Evolutionary conservation across 2,113 vertebrate species (phyloP), one percentile per base, ranked within the genome.

Genomic region (Boleophthalmus pectinirostris): DNA sequence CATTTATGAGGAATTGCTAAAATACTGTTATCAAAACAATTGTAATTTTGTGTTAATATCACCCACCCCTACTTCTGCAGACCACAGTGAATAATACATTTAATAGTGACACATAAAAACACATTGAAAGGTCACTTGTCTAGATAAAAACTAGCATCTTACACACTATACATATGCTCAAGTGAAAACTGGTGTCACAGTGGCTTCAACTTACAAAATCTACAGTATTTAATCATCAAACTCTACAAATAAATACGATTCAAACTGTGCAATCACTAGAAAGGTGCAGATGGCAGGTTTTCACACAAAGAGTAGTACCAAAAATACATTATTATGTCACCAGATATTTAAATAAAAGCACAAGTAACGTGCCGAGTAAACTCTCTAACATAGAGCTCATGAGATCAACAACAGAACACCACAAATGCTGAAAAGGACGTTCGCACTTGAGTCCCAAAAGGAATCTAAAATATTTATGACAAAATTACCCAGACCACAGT

Each of bases 321-420:
- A 74, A 74, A 56, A 46, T 35, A 38, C 61, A 35, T 69, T 2
- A 35, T 68, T 2, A 10, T 35, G 69, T 82, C 82, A 80, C 57
- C 0, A 70, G 61, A 64, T 69, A 51, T 12, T 15, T 35, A 80
- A 76, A 81, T 78, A 79, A 86, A 84, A 92, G 92, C 93, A 92
- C 90, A 82, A 82, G 81, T 47, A 89, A 92, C 63, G 92, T 76
- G 71, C 93, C 84, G 16, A 60, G 76, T 66, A 78, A 85, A 91
- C 85, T 92, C 86, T 77, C 88, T 85, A 92, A 93, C 89, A 79
- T 94, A 92, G 91, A 90, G 95, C 66, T 86, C 82, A 83, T 70
- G 38, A 60, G 70, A 84, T 78, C 80, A 65, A 80, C 79, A 87
- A 85, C 85, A 68, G 82, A 81, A 90, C 72, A 47, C 53, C 68